Percentiles rank a stretch among this genome's conserved stretches.
These are phyloP conservation scores for Metopia argyrocephala DNA, from an alignment of 2,888 invertebrate species.

Conservation along the genomic window DNA sequence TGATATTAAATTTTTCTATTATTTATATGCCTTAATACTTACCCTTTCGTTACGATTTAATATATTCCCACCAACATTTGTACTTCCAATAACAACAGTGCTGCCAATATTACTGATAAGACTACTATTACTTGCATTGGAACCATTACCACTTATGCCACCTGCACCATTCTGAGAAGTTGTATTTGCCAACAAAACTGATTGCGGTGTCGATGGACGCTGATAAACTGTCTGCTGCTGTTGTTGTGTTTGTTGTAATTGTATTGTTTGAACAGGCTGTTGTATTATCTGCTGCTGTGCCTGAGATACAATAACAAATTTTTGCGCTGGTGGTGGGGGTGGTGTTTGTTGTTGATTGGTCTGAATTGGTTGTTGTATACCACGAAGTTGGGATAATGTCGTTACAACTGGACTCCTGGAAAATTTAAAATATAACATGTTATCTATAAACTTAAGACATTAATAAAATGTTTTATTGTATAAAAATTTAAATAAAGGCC, in stretches of 20 bases:
- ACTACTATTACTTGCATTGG: slow-evolving; percentile 35
- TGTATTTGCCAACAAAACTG: slow-evolving; percentile 63
- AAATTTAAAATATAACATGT: slow-evolving; percentile 11
- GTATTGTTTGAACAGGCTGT: slow-evolving; percentile 66
- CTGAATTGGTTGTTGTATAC: slow-evolving; percentile 70
- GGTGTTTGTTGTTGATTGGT: slow-evolving; percentile 49
- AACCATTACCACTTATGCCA: slow-evolving; percentile 49
- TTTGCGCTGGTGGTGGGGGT: slow-evolving; percentile 67
- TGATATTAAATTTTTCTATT: too few relatives aligned
- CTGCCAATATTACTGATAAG: slow-evolving; percentile 52
- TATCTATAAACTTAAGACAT: neutral
- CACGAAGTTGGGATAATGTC: slow-evolving; percentile 72
- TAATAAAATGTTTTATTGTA: too few relatives aligned
- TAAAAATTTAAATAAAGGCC: slow-evolving; percentile 30
- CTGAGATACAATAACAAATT: slow-evolving; percentile 76
- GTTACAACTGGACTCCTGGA: slow-evolving; percentile 74
- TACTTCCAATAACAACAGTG: slow-evolving; percentile 57
- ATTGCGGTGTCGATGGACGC: slow-evolving; percentile 70
- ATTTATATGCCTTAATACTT: slow-evolving; percentile 27
- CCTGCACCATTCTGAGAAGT: slow-evolving; percentile 56
- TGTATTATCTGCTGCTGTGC: slow-evolving; percentile 64
- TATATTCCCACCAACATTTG: slow-evolving; percentile 51
- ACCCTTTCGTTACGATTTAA: slow-evolving; percentile 65
- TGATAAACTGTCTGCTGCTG: slow-evolving; percentile 64
- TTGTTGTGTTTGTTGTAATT: slow-evolving; percentile 55